Evolutionary conservation across 2,113 vertebrate species (phyloP).

Genomic region (Hyaena hyaena): DNA sequence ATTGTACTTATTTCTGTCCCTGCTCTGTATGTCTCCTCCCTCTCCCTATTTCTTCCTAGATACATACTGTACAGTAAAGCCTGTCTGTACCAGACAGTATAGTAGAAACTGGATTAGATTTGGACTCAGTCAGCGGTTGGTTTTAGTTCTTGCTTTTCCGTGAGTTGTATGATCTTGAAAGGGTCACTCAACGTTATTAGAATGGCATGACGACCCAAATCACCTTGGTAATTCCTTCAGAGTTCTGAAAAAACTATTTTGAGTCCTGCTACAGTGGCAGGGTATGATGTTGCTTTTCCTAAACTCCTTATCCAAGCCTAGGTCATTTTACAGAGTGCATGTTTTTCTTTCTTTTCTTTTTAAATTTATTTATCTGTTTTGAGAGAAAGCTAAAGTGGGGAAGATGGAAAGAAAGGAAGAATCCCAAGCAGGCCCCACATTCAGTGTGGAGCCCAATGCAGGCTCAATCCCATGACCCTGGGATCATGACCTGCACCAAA

Average conservation of each 20-base stretch:
- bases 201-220: not conserved
- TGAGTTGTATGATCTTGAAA: not conserved
- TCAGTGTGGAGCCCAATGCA: no score
- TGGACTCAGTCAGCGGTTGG: not conserved
- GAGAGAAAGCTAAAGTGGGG: no score
- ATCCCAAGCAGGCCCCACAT: no score
- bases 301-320: not conserved
- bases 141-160: constrained; percentile 9
- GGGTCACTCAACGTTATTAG: not conserved
- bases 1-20: not conserved
- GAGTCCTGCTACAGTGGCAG: not conserved
- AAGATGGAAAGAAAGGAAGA: no score
- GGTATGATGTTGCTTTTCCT: not conserved
- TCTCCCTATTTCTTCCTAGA: not conserved
- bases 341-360: not conserved
- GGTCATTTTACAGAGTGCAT: not conserved
- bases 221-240: not conserved
- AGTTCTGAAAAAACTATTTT: not conserved
- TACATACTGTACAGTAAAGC: not conserved
- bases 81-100: not conserved
- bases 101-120: not conserved
- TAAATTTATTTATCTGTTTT: no score
- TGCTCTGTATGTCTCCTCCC: not conserved
- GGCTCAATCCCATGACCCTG: no score
- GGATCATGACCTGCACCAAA: no score